These are phyloP conservation scores for Meganola albula DNA, from an alignment of 2,888 invertebrate genomes.

Conservation along the genomic window DNA sequence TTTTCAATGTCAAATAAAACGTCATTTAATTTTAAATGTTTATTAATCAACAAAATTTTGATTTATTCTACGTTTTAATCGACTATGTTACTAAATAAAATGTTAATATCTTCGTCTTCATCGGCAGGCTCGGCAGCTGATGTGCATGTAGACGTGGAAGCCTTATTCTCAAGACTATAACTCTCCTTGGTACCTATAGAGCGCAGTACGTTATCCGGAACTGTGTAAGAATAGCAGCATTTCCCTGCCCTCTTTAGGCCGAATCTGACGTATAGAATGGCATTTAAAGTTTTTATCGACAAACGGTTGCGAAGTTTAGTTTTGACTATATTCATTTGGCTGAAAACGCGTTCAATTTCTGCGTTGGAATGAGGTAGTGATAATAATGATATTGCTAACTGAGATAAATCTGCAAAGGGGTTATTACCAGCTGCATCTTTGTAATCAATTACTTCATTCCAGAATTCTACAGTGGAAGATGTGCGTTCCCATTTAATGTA, in stretches of 20 bases:
- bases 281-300: constrained; percentile 8
- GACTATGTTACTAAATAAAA: too few relatives aligned
- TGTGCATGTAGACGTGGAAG: too few relatives aligned
- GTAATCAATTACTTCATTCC: constrained; percentile 12
- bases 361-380: constrained; percentile 11
- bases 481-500: too few relatives aligned
- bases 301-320: constrained; percentile 8
- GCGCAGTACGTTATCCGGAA: too few relatives aligned
- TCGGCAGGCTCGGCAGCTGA: too few relatives aligned
- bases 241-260: constrained; percentile 13
- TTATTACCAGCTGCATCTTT: constrained; percentile 18
- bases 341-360: constrained; percentile 8
- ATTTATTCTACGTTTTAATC: too few relatives aligned
- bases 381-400: constrained; percentile 9
- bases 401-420: constrained; percentile 12
- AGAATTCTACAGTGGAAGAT: constrained; percentile 11
- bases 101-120: too few relatives aligned
- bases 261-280: constrained; percentile 14
- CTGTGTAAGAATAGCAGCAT: constrained; percentile 11
- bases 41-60: too few relatives aligned
- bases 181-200: too few relatives aligned
- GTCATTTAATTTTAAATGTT: too few relatives aligned
- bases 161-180: too few relatives aligned
- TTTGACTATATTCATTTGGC: constrained; percentile 7
- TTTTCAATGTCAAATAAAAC: too few relatives aligned